Base-by-base conservation (phyloP, 1,140 invertebrate species). In the Rhopalosiphum padi region DNA sequence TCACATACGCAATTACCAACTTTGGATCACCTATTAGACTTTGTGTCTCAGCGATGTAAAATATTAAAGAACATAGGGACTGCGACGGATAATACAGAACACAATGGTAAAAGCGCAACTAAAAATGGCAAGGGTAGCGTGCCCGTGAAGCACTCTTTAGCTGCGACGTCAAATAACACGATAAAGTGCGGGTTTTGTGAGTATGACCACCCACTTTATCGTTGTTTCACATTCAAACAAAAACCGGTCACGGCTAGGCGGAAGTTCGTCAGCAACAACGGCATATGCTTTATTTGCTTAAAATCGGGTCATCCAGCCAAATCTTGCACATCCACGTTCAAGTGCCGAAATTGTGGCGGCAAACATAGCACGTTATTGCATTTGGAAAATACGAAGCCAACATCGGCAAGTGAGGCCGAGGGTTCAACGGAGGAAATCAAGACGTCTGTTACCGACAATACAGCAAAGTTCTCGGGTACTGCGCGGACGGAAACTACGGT, bases 361-460 rank as follows among this genome's bases (percentile, higher is more conserved):
- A 91, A 77, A 46, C 90, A 91, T n/a, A 91, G 43, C 43, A 77
- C 90, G 25, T 23, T 91, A 4, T 30, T 91, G 25, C 90, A 91
- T 23, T 5, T 30, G 9, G 90, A 91, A 5, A 21, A 30, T 0
- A 23, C 11, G 1, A 25, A 30, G 41, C 0, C 25, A 15, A 48
- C 23, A 46, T 11, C 55, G 1, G 0, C 15, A 0, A 6, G 37
- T 60, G 43, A 90, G 4, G 23, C 88, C 11, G 46, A 91, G 30
- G 15, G 51, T 46, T 25, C 7, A 2, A 91, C 2, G 25, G 37
- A 43, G 9, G 55, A 91, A 30, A 43, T 21, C 53, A 60, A 60
- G 88, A 60, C 35, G 46, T 11, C 7, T 21, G 25, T 35, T 46
- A 18, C 35, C 8, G 41, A 46, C 23, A 68, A 9, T 43, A 21